Evolutionary conservation across 2,888 invertebrate species (phyloP).

Genomic region (Xestia c-nigrum): DNA sequence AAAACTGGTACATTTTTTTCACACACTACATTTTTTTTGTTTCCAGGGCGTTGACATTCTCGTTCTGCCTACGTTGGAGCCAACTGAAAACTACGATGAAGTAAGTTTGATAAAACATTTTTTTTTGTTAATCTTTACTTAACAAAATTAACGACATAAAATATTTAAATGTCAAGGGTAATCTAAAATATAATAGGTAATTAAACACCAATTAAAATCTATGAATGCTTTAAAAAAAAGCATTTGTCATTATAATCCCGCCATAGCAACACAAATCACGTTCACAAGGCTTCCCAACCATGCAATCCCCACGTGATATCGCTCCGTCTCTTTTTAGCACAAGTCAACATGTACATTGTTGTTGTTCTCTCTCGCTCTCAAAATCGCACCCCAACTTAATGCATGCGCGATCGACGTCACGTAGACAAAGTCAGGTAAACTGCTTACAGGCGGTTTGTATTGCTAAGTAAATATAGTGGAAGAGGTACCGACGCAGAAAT

Average conservation of each 20-base stretch:
- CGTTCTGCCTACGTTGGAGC: slow-evolving; percentile 71
- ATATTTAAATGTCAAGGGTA: neutral
- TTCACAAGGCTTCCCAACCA: slow-evolving; percentile 51
- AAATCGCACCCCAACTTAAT: slow-evolving; percentile 9
- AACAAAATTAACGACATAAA: neutral
- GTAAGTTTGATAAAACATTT: too few relatives aligned
- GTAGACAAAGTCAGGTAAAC: slow-evolving; percentile 43
- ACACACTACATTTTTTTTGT: neutral
- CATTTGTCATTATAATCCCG: neutral
- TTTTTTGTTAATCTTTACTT: too few relatives aligned
- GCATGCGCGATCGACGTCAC: slow-evolving; percentile 51
- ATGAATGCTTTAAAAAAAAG: neutral
- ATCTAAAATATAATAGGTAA: neutral
- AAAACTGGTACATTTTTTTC: neutral
- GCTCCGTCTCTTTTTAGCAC: slow-evolving; percentile 62
- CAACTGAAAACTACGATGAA: slow-evolving; percentile 75
- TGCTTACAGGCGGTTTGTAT: neutral
- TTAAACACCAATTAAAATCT: neutral
- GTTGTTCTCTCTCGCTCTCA: slow-evolving; percentile 59
- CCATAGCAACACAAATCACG: slow-evolving; percentile 9
- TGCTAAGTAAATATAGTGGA: too few relatives aligned
- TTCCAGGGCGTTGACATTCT: slow-evolving; percentile 79
- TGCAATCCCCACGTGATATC: slow-evolving; percentile 68
- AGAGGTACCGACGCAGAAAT: too few relatives aligned
- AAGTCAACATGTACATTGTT: slow-evolving; percentile 49